Evolutionary conservation across 2,797 vertebrate genomes (phyloP), one percentile per base, ranked within the genome.

Genomic region (Luscinia luscinia): DNA sequence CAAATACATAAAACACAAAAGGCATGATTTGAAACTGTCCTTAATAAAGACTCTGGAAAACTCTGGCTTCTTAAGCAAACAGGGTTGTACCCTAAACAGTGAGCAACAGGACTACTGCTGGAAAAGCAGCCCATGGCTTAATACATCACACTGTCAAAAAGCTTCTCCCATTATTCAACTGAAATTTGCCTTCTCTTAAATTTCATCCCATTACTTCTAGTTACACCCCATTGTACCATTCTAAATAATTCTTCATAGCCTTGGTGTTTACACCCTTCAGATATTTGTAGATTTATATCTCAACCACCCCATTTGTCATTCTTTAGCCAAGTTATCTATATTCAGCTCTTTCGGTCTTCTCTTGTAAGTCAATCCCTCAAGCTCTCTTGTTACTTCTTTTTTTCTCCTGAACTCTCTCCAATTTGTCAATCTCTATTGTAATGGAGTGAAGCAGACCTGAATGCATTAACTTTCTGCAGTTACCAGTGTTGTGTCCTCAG

Each of bases 201-300:
- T 96, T 96, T 95, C 91, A 96, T 97, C 93, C 96, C 95, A 97
- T 97, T 97, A 97, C 94, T 96, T 95, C 96, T 95, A 96, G 95
- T 96, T 97, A 97, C 94, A 97, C 95, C 95, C 95, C 88, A 96
- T 95, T 96, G 95, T 97, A 96, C 95, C 94, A 94, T 95, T 96
- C 95, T 94, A 95, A 96, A 96, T 96, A 97, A 97, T 96, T 96
- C 95, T 95, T 97, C 95, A 96, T 95, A 96, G 95, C 95, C 96
- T 97, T 97, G 96, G 95, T 96, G 95, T 96, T 97, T 97, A 96
- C 95, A 96, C 90, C 96, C 95, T 97, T 97, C 95, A 96, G 94
- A 96, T 96, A 93, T 93, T 94, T 96, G 91, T 96, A 96, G 96
- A 97, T 96, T 97, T 97, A 97, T 97, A 96, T 94, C 93, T 94